phyloP scores from a whole-genome alignment of 2,113 vertebrate genomes.

The Embiotoca jacksoni region DNA sequence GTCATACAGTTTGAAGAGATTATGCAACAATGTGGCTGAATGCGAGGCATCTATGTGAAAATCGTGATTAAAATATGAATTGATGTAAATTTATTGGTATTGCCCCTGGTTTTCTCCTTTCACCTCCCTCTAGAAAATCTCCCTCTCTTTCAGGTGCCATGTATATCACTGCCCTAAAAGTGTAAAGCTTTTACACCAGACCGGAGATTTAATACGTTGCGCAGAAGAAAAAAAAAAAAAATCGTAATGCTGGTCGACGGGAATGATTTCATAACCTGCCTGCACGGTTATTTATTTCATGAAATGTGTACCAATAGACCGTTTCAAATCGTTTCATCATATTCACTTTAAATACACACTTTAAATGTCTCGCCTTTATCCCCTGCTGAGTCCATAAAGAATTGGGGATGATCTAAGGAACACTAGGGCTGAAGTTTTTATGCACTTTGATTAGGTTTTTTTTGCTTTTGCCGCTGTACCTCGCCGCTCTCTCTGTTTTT shows the following conservation, averaged over 20 bases:
- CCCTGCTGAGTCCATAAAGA: not conserved
- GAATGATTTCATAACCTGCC: too few species aligned
- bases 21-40: slow-evolving; percentile 41
- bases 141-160: not conserved
- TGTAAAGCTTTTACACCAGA: not conserved
- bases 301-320: too few species aligned
- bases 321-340: too few species aligned
- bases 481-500: slow-evolving; percentile 1
- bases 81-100: not conserved
- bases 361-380: too few species aligned
- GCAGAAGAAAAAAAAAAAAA: too few species aligned
- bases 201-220: not conserved
- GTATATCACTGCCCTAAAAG: slow-evolving; percentile 6
- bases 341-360: too few species aligned
- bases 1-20: not conserved
- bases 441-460: not conserved
- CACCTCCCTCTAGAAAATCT: not conserved
- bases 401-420: not conserved
- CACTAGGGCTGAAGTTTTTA: not conserved
- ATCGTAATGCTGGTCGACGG: too few species aligned
- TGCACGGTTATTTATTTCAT: too few species aligned
- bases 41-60: slow-evolving; percentile 21
- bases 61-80: slow-evolving; percentile 7
- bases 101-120: not conserved
- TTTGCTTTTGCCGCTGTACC: too few species aligned